phyloP scores from a whole-genome alignment of 2,888 invertebrate genomes.

The Deroplatys truncata region DNA sequence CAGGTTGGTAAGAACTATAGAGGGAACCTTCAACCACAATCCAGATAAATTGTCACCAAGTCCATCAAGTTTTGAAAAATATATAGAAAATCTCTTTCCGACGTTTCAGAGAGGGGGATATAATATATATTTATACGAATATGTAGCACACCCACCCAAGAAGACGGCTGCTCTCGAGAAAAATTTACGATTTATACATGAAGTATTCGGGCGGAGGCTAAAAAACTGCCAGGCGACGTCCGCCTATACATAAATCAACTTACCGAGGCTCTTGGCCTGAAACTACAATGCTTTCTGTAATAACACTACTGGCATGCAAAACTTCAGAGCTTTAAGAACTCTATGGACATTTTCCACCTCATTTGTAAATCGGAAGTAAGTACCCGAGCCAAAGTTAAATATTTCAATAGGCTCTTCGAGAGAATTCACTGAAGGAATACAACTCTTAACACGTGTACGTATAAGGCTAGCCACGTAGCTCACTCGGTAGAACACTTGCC shows the following conservation, averaged over 20 bases:
- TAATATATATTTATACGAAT: constrained; percentile 15
- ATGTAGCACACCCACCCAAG: background rate
- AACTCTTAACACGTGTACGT: too few relatives aligned
- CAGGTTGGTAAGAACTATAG: background rate
- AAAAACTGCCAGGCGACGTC: background rate
- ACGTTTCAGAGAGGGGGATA: background rate
- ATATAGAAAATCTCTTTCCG: constrained; percentile 15
- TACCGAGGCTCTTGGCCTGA: background rate
- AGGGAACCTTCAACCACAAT: constrained; percentile 13
- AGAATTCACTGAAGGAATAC: too few relatives aligned
- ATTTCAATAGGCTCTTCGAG: too few relatives aligned
- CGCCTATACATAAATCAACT: background rate
- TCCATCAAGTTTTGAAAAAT: constrained; percentile 22
- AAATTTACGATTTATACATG: constrained; percentile 5
- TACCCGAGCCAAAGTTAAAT: too few relatives aligned
- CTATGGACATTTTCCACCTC: background rate
- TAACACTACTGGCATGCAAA: background rate
- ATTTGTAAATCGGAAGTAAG: too few relatives aligned
- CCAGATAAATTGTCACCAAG: constrained; percentile 27
- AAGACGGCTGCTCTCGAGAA: background rate
- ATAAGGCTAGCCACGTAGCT: too few relatives aligned
- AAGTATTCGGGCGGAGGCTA: background rate
- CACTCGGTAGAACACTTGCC: too few relatives aligned
- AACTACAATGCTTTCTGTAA: background rate
- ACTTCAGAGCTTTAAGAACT: background rate